Conservation (phyloP, 2,113 vertebrate species). For the Melanerpes formicivorus region DNA sequence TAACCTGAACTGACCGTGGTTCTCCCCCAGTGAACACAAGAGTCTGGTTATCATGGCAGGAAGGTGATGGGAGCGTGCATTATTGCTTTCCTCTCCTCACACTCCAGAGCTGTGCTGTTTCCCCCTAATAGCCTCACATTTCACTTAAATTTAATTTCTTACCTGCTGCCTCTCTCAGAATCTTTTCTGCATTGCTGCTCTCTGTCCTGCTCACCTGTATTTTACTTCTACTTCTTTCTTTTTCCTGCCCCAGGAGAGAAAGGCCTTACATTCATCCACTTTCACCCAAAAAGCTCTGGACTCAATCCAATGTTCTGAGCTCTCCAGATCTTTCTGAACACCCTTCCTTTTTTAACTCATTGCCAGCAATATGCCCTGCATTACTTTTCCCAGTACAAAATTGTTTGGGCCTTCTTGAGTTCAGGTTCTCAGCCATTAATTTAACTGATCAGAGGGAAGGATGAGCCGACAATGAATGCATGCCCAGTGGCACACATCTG, state of each 20-base stretch:
- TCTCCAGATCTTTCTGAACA: not conserved
- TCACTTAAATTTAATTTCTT: constrained; percentile 44
- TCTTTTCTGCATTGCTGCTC: constrained; percentile 45
- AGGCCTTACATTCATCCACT: not conserved
- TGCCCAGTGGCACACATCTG: not conserved
- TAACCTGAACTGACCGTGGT: not conserved
- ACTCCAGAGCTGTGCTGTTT: not conserved
- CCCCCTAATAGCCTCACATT: constrained; percentile 9
- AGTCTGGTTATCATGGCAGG: not conserved
- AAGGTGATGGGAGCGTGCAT: not conserved
- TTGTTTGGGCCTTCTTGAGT: not conserved
- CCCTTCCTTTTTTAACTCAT: not conserved
- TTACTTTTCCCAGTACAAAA: not conserved
- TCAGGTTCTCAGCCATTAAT: not conserved
- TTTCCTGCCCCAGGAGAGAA: not conserved
- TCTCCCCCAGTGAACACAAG: not conserved
- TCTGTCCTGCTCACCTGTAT: not conserved
- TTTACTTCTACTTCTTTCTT: constrained; percentile 34
- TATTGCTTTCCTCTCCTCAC: not conserved
- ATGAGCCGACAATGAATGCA: not conserved
- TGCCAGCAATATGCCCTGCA: not conserved
- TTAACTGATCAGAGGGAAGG: not conserved
- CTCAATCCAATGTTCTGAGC: not conserved
- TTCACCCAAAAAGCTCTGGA: constrained; percentile 7
- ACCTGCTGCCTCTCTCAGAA: not conserved